phyloP scores from a whole-genome alignment of 2,888 invertebrate genomes.

The Monochamus alternatus region DNA sequence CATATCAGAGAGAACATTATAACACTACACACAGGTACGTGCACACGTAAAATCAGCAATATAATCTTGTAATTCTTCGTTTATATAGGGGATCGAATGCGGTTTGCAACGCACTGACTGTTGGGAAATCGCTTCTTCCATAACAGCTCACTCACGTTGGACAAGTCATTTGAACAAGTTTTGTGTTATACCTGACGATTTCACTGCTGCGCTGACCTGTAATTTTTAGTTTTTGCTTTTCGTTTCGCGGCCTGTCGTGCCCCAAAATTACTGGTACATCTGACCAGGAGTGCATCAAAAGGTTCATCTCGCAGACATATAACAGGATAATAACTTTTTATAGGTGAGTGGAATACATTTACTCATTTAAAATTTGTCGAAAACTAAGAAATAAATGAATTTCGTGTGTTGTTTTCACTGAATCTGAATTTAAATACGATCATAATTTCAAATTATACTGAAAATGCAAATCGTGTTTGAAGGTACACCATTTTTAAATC shows the following conservation, averaged over 20 bases:
- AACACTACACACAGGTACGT: not conserved
- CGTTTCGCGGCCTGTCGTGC: not conserved
- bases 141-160: not conserved
- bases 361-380: too few relatives aligned
- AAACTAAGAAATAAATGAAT: too few relatives aligned
- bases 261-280: not conserved
- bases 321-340: too few relatives aligned
- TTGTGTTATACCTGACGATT: not conserved
- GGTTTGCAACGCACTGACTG: conserved; percentile 7
- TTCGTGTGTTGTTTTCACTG: too few relatives aligned
- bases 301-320: too few relatives aligned
- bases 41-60: not conserved
- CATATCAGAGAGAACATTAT: not conserved
- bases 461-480: too few relatives aligned
- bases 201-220: not conserved
- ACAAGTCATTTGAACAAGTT: conserved; percentile 14
- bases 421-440: too few relatives aligned
- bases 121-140: conserved; percentile 1
- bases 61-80: not conserved
- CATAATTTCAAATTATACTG: too few relatives aligned
- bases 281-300: too few relatives aligned
- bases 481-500: not conserved
- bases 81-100: not conserved
- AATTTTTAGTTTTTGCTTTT: conserved; percentile 4
- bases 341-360: too few relatives aligned